Evolutionary conservation across 2,888 invertebrate genomes (phyloP).

Genomic region (Julus scandinavius): DNA sequence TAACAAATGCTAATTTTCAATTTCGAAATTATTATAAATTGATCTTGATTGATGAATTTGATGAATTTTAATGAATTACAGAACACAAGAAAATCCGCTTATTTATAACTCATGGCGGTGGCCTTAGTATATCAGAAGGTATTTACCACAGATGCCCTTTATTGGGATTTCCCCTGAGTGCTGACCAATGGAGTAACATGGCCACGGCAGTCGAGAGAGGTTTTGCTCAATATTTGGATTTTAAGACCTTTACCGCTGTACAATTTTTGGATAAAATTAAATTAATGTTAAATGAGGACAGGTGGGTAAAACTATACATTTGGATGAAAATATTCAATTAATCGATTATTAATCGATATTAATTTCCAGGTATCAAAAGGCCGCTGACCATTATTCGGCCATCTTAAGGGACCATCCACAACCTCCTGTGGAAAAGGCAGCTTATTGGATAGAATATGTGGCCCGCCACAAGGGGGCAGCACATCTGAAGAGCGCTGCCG

Average conservation of each 20-base stretch:
- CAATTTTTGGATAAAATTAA: conserved; percentile 45
- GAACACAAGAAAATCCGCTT: conserved; percentile 45
- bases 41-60: neutral
- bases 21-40: too few species aligned
- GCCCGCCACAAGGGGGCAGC: conserved; percentile 50
- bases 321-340: too few species aligned
- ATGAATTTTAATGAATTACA: neutral
- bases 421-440: conserved; percentile 7
- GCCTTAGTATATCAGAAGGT: conserved; percentile 41
- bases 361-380: neutral
- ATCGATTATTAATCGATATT: neutral
- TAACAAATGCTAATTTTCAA: neutral
- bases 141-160: conserved; percentile 39
- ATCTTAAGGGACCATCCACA: conserved; percentile 2
- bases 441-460: conserved; percentile 54
- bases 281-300: neutral
- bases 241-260: conserved; percentile 2
- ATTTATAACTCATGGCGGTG: conserved; percentile 54
- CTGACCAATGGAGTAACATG: conserved; percentile 51
- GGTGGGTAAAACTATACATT: neutral
- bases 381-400: neutral
- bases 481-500: conserved; percentile 43
- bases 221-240: conserved; percentile 50
- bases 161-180: conserved; percentile 52
- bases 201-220: neutral